A percentile compares a stretch with the other conserved stretches of the same genome.
These are phyloP conservation scores for Antigone vipio DNA, from an alignment of 2,113 vertebrate genomes.

Conservation along the genomic window DNA sequence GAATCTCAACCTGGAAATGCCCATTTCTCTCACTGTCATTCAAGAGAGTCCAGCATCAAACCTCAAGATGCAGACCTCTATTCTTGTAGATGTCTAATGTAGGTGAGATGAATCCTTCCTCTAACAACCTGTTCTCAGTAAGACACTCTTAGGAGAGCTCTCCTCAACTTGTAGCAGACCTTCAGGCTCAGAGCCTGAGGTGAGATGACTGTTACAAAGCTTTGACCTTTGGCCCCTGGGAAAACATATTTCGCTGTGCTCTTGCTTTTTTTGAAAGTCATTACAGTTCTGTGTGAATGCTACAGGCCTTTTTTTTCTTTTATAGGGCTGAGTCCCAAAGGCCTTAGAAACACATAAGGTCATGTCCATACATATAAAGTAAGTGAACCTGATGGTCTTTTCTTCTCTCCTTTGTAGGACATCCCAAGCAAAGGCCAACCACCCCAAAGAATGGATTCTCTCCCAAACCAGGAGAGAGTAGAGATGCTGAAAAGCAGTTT, in stretches of 20 bases:
- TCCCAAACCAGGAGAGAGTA: constrained; percentile 72
- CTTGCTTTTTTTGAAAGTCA: neutral
- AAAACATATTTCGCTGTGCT: neutral
- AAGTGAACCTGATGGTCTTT: neutral
- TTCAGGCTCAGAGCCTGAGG: neutral
- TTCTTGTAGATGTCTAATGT: neutral
- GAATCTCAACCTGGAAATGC: neutral
- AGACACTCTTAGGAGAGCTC: neutral
- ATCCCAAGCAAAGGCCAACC: constrained; percentile 74
- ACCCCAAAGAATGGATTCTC: constrained; percentile 74
- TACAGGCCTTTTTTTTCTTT: neutral
- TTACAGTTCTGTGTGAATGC: neutral
- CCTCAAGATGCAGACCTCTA: neutral
- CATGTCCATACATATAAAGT: neutral
- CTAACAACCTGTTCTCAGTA: neutral
- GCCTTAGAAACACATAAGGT: neutral
- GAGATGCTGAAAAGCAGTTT: constrained; percentile 82
- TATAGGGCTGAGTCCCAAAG: neutral
- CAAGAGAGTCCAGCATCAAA: neutral
- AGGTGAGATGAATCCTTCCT: neutral
- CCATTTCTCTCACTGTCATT: neutral
- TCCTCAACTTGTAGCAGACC: neutral
- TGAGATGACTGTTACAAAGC: neutral
- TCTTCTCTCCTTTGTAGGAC: constrained; percentile 65
- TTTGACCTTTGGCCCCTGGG: neutral